phyloP scores from a whole-genome alignment of 2,797 vertebrate species.

The Chelonia mydas region DNA sequence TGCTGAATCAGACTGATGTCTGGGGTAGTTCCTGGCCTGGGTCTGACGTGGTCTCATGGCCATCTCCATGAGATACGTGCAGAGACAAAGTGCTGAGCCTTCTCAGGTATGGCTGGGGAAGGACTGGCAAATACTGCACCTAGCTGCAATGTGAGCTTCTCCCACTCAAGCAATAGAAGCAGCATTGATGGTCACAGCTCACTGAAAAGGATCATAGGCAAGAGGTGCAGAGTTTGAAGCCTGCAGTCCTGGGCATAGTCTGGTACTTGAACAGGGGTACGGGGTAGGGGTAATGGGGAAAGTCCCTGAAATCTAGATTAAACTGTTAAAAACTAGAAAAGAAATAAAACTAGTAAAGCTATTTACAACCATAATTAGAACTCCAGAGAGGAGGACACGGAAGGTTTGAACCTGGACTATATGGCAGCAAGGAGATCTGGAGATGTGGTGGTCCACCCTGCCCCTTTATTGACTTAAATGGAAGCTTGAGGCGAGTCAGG shows the following conservation, averaged over 20 bases:
- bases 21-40: not conserved
- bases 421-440: not conserved
- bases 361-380: not conserved
- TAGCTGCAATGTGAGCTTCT: not conserved
- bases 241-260: not conserved
- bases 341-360: not conserved
- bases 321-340: not conserved
- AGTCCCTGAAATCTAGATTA: not conserved
- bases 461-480: too few relatives aligned
- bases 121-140: not conserved
- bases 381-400: not conserved
- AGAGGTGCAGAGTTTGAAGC: not conserved
- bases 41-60: not conserved
- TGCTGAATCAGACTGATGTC: not conserved
- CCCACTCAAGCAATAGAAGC: not conserved
- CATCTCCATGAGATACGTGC: not conserved
- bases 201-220: not conserved
- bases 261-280: not conserved
- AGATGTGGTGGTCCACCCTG: not conserved
- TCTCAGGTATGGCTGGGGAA: not conserved
- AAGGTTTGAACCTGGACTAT: not conserved
- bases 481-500: too few relatives aligned
- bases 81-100: not conserved
- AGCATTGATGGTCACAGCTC: not conserved
- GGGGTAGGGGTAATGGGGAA: not conserved